A percentile compares a stretch with the other conserved stretches of the same genome.
Conservation (phyloP, 2,113 vertebrate species). For the Peromyscus californicus region DNA sequence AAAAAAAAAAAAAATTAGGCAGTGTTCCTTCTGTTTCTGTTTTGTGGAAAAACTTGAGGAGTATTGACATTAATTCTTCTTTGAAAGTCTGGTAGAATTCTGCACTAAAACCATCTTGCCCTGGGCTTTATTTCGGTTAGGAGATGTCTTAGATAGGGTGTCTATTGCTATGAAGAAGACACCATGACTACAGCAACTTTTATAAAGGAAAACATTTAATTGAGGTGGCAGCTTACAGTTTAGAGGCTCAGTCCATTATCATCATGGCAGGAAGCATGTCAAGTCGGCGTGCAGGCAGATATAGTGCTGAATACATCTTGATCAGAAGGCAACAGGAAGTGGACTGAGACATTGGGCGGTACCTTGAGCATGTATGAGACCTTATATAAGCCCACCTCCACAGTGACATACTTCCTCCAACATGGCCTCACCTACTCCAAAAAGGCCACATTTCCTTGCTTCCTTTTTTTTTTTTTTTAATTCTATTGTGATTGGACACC, state of each 20-base stretch:
- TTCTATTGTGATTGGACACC: too few relatives aligned
- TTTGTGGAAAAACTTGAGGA: background rate
- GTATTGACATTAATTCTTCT: background rate
- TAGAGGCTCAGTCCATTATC: background rate
- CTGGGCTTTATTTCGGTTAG: background rate
- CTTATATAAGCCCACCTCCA: background rate
- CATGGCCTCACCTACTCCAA: background rate
- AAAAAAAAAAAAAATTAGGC: background rate
- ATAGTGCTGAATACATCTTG: background rate
- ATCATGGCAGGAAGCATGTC: background rate
- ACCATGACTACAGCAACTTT: background rate
- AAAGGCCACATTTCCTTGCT: too few relatives aligned
- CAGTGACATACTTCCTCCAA: background rate
- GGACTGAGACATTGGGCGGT: background rate
- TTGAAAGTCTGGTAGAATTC: background rate
- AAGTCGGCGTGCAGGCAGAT: background rate
- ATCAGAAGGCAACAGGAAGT: background rate
- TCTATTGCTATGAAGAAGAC: background rate
- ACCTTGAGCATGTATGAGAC: background rate
- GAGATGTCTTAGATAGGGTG: background rate
- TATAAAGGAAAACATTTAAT: background rate
- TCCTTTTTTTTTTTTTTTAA: too few relatives aligned
- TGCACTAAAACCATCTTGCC: background rate
- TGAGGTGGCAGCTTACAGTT: background rate
- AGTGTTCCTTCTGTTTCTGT: background rate